Conservation (phyloP, 2,113 vertebrate genomes). For the Antechinus stuartii region DNA sequence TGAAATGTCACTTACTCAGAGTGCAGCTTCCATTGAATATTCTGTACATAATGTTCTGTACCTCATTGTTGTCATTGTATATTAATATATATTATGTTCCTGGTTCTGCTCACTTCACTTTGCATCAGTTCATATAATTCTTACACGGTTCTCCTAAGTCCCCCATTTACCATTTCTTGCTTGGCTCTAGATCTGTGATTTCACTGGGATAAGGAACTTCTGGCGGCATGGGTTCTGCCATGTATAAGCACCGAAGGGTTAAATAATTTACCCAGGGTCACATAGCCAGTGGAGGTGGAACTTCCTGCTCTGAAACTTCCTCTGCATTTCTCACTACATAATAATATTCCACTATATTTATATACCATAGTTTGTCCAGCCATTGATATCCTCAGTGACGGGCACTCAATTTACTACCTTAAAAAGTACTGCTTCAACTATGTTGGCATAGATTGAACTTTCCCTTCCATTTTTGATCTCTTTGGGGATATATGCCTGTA, state of each 20-base stretch:
- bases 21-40: not conserved
- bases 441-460: not conserved
- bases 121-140: not conserved
- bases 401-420: not conserved
- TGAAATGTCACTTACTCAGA: not conserved
- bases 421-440: not conserved
- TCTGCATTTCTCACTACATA: not conserved
- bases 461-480: not conserved
- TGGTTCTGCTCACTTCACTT: not conserved
- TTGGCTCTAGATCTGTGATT: not conserved
- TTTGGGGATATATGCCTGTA: not conserved
- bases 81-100: not conserved
- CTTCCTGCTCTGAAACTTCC: not conserved
- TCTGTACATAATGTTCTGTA: not conserved
- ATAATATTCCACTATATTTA: not conserved
- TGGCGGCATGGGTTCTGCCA: not conserved
- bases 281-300: not conserved
- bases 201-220: no score
- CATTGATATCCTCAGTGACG: not conserved
- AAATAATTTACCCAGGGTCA: not conserved
- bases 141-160: not conserved
- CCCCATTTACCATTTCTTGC: not conserved
- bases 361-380: not conserved
- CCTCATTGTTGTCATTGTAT: not conserved
- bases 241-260: not conserved